These are phyloP conservation scores for Euphydryas editha DNA, from an alignment of 2,888 invertebrate genomes.

Conservation along the genomic window DNA sequence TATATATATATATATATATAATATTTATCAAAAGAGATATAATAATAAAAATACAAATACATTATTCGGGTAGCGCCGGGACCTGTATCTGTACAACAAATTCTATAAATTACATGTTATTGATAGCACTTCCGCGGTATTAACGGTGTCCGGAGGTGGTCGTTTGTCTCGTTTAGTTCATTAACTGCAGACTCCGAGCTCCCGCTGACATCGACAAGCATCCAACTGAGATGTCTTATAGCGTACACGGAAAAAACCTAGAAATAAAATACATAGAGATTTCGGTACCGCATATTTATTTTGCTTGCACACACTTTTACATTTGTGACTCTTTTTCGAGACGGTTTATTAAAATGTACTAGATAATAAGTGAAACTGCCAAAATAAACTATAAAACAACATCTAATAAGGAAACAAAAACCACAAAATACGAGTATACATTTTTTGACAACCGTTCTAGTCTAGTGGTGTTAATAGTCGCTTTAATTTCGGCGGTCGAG, in stretches of 20 bases:
- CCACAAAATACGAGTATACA: too few species aligned
- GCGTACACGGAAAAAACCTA: neutral
- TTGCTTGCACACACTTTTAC: neutral
- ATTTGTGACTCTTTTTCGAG: too few species aligned
- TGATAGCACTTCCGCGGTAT: slow-evolving; percentile 11
- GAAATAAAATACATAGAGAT: neutral
- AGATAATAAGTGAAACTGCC: too few species aligned
- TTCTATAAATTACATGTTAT: slow-evolving; percentile 1
- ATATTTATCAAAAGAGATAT: too few species aligned
- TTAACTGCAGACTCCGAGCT: neutral
- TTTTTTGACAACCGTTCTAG: too few species aligned
- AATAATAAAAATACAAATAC: too few species aligned
- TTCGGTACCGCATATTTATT: neutral
- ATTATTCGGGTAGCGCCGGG: neutral
- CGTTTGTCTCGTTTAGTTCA: slow-evolving; percentile 12
- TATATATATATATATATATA: too few species aligned
- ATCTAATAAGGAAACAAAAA: too few species aligned
- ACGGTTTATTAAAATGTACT: too few species aligned
- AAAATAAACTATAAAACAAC: too few species aligned
- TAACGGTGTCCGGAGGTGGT: neutral
- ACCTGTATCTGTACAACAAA: neutral
- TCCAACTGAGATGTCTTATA: slow-evolving; percentile 3
- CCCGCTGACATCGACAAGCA: slow-evolving; percentile 5
- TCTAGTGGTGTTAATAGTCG: too few species aligned
- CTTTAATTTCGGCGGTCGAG: too few species aligned